phyloP scores from a whole-genome alignment of 2,113 vertebrate genomes.

The Gracilinanus agilis region DNA sequence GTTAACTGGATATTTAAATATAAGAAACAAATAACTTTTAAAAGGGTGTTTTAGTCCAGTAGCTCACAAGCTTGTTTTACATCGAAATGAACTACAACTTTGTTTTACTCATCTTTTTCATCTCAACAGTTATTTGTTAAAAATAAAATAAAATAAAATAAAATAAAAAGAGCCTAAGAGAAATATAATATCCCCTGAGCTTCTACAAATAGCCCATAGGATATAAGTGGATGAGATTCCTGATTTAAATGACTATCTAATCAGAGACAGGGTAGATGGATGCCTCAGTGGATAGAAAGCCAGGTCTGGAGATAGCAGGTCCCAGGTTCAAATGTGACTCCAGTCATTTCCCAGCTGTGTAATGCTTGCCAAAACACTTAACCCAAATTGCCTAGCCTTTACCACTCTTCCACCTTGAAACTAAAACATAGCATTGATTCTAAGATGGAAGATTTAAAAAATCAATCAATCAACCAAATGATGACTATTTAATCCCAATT shows the following conservation, averaged over 20 bases:
- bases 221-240: neutral
- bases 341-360: too few species aligned
- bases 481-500: constrained; percentile 49
- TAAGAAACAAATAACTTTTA: neutral
- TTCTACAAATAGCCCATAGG: neutral
- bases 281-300: too few species aligned
- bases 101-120: neutral
- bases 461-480: too few species aligned
- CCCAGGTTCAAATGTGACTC: too few species aligned
- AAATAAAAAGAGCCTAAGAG: neutral
- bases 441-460: too few species aligned
- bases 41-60: neutral
- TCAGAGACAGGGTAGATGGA: too few species aligned
- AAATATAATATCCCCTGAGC: neutral
- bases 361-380: too few species aligned
- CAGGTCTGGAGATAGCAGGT: too few species aligned
- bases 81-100: neutral
- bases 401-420: too few species aligned
- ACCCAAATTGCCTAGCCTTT: too few species aligned
- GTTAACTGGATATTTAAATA: too few species aligned
- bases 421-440: too few species aligned
- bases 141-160: neutral
- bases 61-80: neutral
- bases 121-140: neutral
- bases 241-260: neutral